Evolutionary conservation across 2,888 invertebrate genomes (phyloP), one percentile per base, ranked within the genome.

Genomic region (Coelopa pilipes): DNA sequence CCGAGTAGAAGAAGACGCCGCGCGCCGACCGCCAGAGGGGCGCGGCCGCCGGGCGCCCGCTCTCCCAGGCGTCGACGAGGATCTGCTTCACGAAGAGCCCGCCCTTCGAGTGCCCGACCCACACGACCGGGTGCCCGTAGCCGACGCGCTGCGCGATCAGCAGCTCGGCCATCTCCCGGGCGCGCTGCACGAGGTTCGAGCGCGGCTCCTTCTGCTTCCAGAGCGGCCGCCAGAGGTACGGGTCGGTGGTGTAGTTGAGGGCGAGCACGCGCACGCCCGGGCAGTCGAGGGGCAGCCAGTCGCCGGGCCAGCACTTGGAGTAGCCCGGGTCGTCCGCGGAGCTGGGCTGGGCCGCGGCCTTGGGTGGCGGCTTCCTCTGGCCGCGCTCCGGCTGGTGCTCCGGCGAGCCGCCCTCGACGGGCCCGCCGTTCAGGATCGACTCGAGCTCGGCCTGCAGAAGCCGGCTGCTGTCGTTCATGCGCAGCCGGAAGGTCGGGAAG

Each of bases 1-100:
- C 95, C 59, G 95, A 94, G 87, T 94, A 96, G 87, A 96, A 95
- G 88, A 96, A 91, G 76, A 94, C 91, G 0, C 91, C 92, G 7
- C 89, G 88, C 10, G 92, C 91, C 46, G 89, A 88, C 0, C 84
- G 79, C 89, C 91, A 92, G 0, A 93, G 85, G 1, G 88, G 87
- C 9, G 83, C 83, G 70, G 88, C 83, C 62, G 88, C 84, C 10
- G 86, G 82, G 0, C 87, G 78, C 0, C 90, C 88, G 65, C 89
- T 88, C 78, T 89, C 89, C 86, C 88, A 89, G 65, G 89, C 90
- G 87, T 92, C 91, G 47, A 93, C 90, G 62, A 95, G 90, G 71
- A 96, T 93, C 86, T 95, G 93, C 83, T 96, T 96, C 24, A 96
- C 93, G 79, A 94, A 92, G 0, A 96, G 88, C 0, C 96, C 96